Percentiles rank a stretch among this genome's conserved stretches.
phyloP scores from a whole-genome alignment of 2,888 invertebrate species.

The Cinara cedri region DNA sequence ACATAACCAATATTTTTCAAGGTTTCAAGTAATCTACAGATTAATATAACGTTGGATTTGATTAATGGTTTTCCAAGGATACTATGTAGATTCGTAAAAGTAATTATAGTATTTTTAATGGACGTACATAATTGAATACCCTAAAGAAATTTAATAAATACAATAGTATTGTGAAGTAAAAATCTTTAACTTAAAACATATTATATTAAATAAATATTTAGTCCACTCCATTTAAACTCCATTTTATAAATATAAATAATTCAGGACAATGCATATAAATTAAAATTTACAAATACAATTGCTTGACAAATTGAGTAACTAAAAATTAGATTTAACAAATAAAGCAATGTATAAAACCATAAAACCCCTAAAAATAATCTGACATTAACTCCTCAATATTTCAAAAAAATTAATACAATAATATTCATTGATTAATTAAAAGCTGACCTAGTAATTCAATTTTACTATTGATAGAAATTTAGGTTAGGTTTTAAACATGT shows the following conservation, averaged over 20 bases:
- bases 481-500: too few species aligned
- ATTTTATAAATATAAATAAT: too few species aligned
- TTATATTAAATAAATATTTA: background rate
- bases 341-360: too few species aligned
- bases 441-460: too few species aligned
- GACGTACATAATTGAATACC: constrained; percentile 43
- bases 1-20: constrained; percentile 44
- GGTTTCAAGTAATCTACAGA: constrained; percentile 49
- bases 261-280: background rate
- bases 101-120: constrained; percentile 33
- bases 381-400: background rate
- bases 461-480: background rate
- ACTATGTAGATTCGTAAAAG: constrained; percentile 52
- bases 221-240: background rate
- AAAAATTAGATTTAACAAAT: too few species aligned
- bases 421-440: too few species aligned
- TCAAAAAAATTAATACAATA: background rate
- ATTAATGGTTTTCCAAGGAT: constrained; percentile 49
- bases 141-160: constrained; percentile 10
- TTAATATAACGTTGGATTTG: constrained; percentile 39
- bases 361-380: too few species aligned
- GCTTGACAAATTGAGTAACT: too few species aligned
- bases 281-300: too few species aligned
- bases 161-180: background rate
- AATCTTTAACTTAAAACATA: background rate